Conservation (phyloP, 2,797 vertebrate genomes). For the Protonibea diacanthus region DNA sequence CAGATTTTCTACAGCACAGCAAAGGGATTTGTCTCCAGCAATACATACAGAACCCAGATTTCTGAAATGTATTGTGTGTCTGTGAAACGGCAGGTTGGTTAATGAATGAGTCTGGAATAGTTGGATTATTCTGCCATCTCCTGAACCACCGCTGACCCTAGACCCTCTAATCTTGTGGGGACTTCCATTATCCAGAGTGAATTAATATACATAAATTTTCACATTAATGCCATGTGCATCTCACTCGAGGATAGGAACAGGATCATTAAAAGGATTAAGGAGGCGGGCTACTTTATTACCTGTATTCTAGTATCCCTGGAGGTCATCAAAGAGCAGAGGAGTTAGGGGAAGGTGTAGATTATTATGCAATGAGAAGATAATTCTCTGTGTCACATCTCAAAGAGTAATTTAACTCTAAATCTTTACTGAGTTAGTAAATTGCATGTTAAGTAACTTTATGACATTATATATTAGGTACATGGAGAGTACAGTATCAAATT, state of each 20-base stretch:
- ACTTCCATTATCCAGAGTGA: conserved; percentile 33
- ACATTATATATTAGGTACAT: background rate
- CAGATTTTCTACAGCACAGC: conserved; percentile 31
- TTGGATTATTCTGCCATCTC: conserved; percentile 14
- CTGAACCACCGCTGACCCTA: conserved; percentile 6
- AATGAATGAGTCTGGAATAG: background rate
- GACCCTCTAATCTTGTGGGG: conserved; percentile 14
- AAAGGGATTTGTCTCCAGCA: conserved; percentile 34
- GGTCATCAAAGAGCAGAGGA: conserved; percentile 31
- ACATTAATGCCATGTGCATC: conserved; percentile 38
- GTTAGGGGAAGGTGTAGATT: conserved; percentile 11
- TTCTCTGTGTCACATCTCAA: conserved; percentile 10
- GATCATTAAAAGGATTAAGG: conserved; percentile 45
- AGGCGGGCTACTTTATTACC: conserved; percentile 27
- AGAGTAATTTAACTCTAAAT: background rate
- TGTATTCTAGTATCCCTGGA: conserved; percentile 15
- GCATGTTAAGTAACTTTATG: background rate
- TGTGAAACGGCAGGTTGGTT: background rate
- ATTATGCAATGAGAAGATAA: conserved; percentile 27
- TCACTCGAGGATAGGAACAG: background rate
- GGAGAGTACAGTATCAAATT: background rate
- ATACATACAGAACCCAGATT: background rate
- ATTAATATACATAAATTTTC: conserved; percentile 48
- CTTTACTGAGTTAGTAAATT: conserved; percentile 1
- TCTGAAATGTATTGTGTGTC: background rate